A percentile compares a stretch with the other conserved stretches of the same genome.
Conservation (phyloP, 2,113 vertebrate genomes). For the Pandion haliaetus region DNA sequence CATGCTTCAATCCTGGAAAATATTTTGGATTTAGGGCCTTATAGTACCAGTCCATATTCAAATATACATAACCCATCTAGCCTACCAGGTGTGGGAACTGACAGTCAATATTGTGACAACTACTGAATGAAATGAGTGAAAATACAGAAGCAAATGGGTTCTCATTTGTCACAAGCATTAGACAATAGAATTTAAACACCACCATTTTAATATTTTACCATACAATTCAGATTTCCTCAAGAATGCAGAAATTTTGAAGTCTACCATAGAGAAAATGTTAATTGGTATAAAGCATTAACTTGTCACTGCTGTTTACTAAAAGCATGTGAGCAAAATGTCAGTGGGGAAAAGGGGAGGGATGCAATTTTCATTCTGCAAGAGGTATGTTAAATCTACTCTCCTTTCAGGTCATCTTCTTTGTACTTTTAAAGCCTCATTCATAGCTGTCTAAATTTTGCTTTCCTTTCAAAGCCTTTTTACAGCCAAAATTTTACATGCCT, state of each 20-base stretch:
- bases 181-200: not conserved
- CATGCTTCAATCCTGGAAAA: not conserved
- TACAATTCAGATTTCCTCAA: not conserved
- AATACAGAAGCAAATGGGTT: not conserved
- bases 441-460: not conserved
- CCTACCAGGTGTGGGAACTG: not conserved
- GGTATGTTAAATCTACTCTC: not conserved
- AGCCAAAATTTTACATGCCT: not conserved
- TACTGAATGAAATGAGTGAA: not conserved
- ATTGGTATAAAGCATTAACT: not conserved
- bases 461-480: not conserved
- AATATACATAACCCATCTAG: not conserved
- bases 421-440: not conserved
- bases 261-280: not conserved
- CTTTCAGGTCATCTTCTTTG: not conserved
- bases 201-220: not conserved
- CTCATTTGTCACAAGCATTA: not conserved
- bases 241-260: not conserved
- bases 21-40: not conserved
- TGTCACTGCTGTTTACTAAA: not conserved
- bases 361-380: not conserved
- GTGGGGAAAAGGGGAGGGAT: not conserved
- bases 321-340: not conserved
- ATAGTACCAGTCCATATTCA: not conserved
- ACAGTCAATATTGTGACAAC: not conserved